A percentile compares a stretch with the other conserved stretches of the same genome.
Evolutionary conservation across 1,140 invertebrate species (phyloP).

Genomic region (Littorina saxatilis): DNA sequence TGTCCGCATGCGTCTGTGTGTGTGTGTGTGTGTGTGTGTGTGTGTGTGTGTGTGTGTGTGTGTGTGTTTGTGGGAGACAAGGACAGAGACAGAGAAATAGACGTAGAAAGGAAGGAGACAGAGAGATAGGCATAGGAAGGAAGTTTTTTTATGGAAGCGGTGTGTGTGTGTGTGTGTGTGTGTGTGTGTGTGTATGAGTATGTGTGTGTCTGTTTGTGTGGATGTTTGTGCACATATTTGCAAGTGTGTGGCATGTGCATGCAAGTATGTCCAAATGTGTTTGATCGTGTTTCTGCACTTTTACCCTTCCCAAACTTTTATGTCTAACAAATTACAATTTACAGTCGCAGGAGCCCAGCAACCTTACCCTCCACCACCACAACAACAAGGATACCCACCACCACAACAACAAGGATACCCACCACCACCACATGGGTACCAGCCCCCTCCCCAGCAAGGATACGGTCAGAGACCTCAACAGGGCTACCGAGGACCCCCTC

Average conservation of each 20-base stretch:
- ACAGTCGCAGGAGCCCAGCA: no score
- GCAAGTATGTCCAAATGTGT: no score
- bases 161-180: conserved; percentile 25
- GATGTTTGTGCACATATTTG: neutral
- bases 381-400: conserved; percentile 11
- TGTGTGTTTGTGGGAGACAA: conserved; percentile 27
- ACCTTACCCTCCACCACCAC: neutral
- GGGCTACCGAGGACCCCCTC: no score
- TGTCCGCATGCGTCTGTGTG: conserved; percentile 22
- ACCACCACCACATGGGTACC: neutral
- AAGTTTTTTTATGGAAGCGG: neutral
- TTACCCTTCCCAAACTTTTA: no score
- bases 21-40: conserved; percentile 28
- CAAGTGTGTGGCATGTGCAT: no score
- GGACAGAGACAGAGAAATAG: neutral
- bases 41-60: conserved; percentile 26
- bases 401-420: conserved; percentile 2
- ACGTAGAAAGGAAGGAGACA: no score
- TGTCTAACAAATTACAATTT: no score
- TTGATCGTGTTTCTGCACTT: no score
- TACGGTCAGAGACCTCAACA: neutral
- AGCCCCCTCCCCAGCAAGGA: neutral
- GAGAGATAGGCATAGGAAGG: no score
- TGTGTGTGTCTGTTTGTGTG: neutral
- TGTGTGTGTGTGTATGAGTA: neutral